phyloP scores from a whole-genome alignment of 2,888 invertebrate species.

The Gari tellinella region DNA sequence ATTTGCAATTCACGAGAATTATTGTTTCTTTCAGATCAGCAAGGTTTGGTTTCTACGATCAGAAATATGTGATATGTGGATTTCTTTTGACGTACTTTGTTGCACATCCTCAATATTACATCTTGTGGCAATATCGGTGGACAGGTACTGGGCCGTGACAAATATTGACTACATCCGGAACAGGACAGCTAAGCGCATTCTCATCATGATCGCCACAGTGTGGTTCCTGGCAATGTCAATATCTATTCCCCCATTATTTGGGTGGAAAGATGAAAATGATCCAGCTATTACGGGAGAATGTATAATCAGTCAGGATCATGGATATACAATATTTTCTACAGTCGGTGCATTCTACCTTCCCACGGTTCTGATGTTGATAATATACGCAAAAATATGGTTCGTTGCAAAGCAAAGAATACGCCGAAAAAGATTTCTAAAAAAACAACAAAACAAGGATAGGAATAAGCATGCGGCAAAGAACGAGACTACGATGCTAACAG shows the following conservation, averaged over 20 bases:
- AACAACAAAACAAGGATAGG: conserved; percentile 40
- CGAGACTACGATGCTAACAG: conserved; percentile 51
- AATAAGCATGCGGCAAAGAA: conserved; percentile 33
- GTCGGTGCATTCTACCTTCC: conserved; percentile 99
- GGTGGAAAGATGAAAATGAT: conserved; percentile 78
- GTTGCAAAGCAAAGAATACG: conserved; percentile 94
- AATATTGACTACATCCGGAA: conserved; percentile 98
- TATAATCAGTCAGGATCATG: conserved; percentile 94
- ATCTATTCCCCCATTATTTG: conserved; percentile 95
- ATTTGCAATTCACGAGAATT: no score
- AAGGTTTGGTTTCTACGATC: conserved; percentile 93
- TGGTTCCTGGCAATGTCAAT: conserved; percentile 97
- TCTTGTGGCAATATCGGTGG: conserved; percentile 97
- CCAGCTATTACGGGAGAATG: conserved; percentile 87
- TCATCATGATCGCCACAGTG: conserved; percentile 95
- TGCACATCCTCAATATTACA: conserved; percentile 98
- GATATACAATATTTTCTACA: conserved; percentile 97
- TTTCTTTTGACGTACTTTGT: conserved; percentile 98
- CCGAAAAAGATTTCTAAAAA: conserved; percentile 79
- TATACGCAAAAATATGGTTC: conserved; percentile 98
- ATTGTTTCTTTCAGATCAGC: conserved; percentile 53
- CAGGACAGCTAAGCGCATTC: conserved; percentile 91
- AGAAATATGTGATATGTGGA: conserved; percentile 97
- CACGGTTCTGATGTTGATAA: conserved; percentile 94
- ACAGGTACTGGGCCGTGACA: conserved; percentile 99